Base-by-base conservation (phyloP, 2,888 invertebrate genomes). In the Acholoe squamosa region DNA sequence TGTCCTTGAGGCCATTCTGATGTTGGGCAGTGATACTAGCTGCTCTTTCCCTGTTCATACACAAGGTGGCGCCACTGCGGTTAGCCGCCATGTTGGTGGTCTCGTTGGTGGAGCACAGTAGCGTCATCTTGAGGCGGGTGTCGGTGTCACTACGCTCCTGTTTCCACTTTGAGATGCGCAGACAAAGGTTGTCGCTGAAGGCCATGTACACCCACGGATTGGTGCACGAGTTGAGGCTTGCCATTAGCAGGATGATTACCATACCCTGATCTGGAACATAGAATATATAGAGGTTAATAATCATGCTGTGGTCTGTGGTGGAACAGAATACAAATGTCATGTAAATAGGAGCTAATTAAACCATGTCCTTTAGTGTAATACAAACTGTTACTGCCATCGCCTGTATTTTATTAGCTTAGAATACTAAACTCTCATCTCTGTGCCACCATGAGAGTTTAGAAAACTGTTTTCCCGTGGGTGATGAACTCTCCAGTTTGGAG, bases 121-220 rank as follows among this genome's bases (percentile, higher is more conserved):
- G 80, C 80, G 80, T 80, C 80, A 80, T 33, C 22, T 80, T 80
- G 80, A 80, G 43, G 22, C 80, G 33, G 34, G 80, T 80, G 16
- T 33, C 33, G 16, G 34, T 80, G 14, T 34, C 43, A 3, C 43
- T 16, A 1, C 25, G 80, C 34, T 19, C 34, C 34, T 80, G 80
- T 5, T 43, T 34, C 80, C 80, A 80, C 7, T 43, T 1, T 3
- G 28, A 34, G 43, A 90, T 28, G 31, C 61, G 86, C n/a, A 80
- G 86, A n/a, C 90, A 54, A 5, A 92, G 89, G 28, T 90, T 91
- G 86, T 92, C 91, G 80, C 91, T 92, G 90, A 92, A 92, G 51
- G 91, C 92, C 86, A 92, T 61, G 91, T 92, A 92, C 52, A 92
- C 91, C 92, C 92, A 92, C 14, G 92, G 92, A 61, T 92, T 92